Base-by-base conservation (phyloP, 2,888 invertebrate genomes). In the Ectemnius cavifrons region DNA sequence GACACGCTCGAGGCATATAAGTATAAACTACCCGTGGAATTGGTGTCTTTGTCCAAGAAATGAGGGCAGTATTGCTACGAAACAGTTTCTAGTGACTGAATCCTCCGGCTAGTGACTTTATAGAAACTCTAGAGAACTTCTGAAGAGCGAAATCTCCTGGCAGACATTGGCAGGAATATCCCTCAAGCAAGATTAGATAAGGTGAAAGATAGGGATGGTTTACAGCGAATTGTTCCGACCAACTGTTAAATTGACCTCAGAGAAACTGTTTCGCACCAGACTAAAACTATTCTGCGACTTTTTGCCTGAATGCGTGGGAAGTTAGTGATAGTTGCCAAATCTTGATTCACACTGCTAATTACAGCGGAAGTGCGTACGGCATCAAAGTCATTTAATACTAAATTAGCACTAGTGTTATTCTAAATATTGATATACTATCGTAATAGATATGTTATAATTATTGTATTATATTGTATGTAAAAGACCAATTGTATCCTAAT, bases 31-130 rank as follows among this genome's bases (percentile, higher is more conserved):
- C 64, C 77, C 70, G 75, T 63, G 72, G 79, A 83, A 82, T 77
- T 80, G 69, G 63, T 76, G 74, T 85, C 85, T 85, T 84, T 86
- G 82, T 84, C 73, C 80, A 80, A 80, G 77, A 86, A 87, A 87
- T 81, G 84, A 84, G 81, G 81, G 67, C 86, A 80, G 71, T 77
- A 77, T 73, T 75, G 79, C 67, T 75, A 72, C 75, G 77, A 66
- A 57, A 72, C 62, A 65, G 77, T 82, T 80, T 79, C 75, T 71
- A 73, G 65, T 68, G 73, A 67, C 67, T 75, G 68, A 67, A 74
- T 83, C 68, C 73, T 78, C 74, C 57, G 63, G 65, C 73, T 78
- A 81, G 77, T 82, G 76, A 77, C 85, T 85, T 84, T 83, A 79
- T 81, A 63, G 49, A 57, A 71, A 28, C 52, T 73, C 68, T 11